Base-by-base conservation (phyloP, 1,140 invertebrate genomes). In the Pissodes strobi region DNA sequence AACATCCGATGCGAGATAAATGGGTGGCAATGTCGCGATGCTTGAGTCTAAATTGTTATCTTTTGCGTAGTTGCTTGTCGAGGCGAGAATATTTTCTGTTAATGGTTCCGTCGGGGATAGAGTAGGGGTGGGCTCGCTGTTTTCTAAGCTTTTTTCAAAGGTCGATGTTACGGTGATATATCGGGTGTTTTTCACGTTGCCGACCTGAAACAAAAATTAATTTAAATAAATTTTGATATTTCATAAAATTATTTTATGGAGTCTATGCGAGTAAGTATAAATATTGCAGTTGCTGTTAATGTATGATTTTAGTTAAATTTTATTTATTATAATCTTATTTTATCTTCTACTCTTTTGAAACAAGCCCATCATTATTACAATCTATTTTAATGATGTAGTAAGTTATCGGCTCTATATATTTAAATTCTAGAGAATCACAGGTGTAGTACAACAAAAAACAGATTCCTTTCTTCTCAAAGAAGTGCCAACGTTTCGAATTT, bases 151-250 rank as follows among this genome's bases (percentile, higher is more conserved):
- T 78, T 90, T 91, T 75, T 91, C 89, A 53, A 89, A 82, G 0
- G 90, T 92, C 6, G 90, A 91, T 0, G 90, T 92, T 0, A 92
- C 87, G 0, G 92, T 94, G 43, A 93, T 86, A 72, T 88, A 93
- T 43, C 92, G 82, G 0, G 92, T 94, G 76, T 94, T 94, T 72
- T 90, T 93, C 1, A 92, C 83, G 30, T 88, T 90, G 37, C 92
- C 91, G 57, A 91, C 90, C 90, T 93, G 76, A n/a, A 84, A 82
- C 64, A 60, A 51, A 64, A 72, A 62, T 25, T 18, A 1, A 15
- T 2, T 51, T 23, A 3, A 51, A 51, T 2, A 22, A 51, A n/a
- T 43, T 5, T 6, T 15, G 13, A 17, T 25, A 17, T 8, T 49
- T 49, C 13, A 17, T 9, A 15, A 21, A 49, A 49, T 8, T 9